Evolutionary conservation across 2,797 vertebrate genomes (phyloP).

Genomic region (Poecilia gillii): DNA sequence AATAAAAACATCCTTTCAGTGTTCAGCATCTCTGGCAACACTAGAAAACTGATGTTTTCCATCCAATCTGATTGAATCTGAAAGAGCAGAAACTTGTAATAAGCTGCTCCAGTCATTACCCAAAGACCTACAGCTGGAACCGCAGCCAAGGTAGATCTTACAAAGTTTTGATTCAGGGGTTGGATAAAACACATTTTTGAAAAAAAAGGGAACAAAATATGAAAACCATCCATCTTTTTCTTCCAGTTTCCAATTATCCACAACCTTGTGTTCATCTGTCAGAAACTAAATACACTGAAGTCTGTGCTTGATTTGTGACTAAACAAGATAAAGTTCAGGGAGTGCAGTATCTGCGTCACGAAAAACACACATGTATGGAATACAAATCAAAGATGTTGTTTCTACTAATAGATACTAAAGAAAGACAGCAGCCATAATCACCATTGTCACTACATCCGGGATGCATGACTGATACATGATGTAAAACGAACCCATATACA

Average conservation of each 20-base stretch:
- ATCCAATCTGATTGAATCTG: background rate
- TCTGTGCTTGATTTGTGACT: background rate
- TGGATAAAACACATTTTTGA: background rate
- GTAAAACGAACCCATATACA: background rate
- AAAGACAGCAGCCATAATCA: background rate
- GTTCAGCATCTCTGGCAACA: background rate
- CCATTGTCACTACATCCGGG: background rate
- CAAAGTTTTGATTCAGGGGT: background rate
- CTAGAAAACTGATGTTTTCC: background rate
- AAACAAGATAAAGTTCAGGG: background rate
- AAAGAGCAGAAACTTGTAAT: background rate
- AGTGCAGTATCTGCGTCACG: background rate
- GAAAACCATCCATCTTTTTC: background rate
- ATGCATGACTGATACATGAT: conserved; percentile 2
- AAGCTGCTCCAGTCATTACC: background rate
- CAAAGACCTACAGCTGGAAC: background rate
- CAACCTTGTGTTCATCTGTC: background rate
- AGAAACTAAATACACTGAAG: background rate
- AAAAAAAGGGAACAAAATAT: background rate
- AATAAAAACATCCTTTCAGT: background rate
- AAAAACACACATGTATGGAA: background rate
- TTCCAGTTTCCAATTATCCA: background rate
- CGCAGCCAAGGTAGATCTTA: background rate
- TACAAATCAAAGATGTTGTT: background rate
- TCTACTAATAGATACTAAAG: background rate